Base-by-base conservation (phyloP, 2,113 vertebrate genomes). In the Hippolais icterina region DNA sequence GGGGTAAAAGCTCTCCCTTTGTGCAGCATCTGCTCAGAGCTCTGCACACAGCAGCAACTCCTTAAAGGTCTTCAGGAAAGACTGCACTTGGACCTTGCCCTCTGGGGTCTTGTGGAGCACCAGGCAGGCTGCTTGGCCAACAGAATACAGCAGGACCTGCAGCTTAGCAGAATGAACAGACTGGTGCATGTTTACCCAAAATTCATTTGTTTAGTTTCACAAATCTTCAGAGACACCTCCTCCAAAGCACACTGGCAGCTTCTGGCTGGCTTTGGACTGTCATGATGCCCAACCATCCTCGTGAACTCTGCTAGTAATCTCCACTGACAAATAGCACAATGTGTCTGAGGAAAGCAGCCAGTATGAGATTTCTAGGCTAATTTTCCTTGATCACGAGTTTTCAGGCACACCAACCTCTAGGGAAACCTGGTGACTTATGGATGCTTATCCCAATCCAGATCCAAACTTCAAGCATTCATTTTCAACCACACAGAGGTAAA, bases 141-240 rank as follows among this genome's bases (percentile, higher is more conserved):
- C 16, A 87, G 65, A 79, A 47, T 5, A 69, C 25, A 88, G 8
- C 50, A 54, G 53, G 27, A 57, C 49, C 57, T 3, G 47, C 12
- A 80, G 39, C 53, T 93, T 13, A 91, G 87, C 70, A 87, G 71
- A 91, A 76, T 33, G 88, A 96, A 75, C 88, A 90, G 71, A 68
- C 46, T 69, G 70, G 35, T 35, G 24, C 12, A 22, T 85, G 50
- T 94, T 94, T 77, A 88, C 64, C 21, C 42, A 20, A 94, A 93
- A 93, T 53, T 35, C 52, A 65, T 68, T 79, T 46, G 86, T 70
- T 94, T 93, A 21, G 63, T 54, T 87, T 75, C 75, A 81, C 27
- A 92, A 24, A 92, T 77, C 74, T 77, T 80, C 75, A 65, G 61
- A 91, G 78, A 61, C 35, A 52, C 37, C 72, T 61, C 46, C 74